A percentile compares a stretch with the other conserved stretches of the same genome.
phyloP scores from a whole-genome alignment of 2,888 invertebrate genomes.

The Drosophila austrosaltans region DNA sequence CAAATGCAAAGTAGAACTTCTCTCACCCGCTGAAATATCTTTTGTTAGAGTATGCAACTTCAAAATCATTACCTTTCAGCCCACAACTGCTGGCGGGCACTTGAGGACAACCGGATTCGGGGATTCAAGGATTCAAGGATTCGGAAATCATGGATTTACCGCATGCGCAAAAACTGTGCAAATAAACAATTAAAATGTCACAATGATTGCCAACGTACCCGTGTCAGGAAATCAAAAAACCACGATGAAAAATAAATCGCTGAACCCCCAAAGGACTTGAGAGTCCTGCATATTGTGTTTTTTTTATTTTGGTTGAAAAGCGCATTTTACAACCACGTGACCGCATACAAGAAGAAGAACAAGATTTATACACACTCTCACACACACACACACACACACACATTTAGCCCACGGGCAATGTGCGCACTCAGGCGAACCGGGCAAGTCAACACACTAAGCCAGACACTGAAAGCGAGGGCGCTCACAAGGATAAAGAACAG shows the following conservation, averaged over 20 bases:
- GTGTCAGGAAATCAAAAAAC: slow-evolving; percentile 78
- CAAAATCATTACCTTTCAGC: slow-evolving; percentile 58
- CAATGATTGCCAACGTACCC: slow-evolving; percentile 78
- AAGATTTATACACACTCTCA: slow-evolving; percentile 17
- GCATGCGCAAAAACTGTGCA: slow-evolving; percentile 62
- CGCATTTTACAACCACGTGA: slow-evolving; percentile 65
- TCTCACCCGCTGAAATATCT: slow-evolving; percentile 68
- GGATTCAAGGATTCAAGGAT: slow-evolving; percentile 59
- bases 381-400: slow-evolving; percentile 24
- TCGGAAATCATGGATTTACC: slow-evolving; percentile 29
- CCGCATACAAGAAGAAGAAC: slow-evolving; percentile 14
- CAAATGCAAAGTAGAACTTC: slow-evolving; percentile 35
- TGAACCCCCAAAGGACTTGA: slow-evolving; percentile 54
- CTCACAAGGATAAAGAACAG: slow-evolving; percentile 16
- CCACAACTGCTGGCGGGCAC: slow-evolving; percentile 1
- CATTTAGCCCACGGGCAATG: slow-evolving; percentile 48
- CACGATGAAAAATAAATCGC: slow-evolving; percentile 66
- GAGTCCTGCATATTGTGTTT: slow-evolving; percentile 59
- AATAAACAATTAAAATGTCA: slow-evolving; percentile 80
- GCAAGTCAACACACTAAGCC: slow-evolving; percentile 45
- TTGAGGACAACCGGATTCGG: neutral
- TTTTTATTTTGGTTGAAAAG: slow-evolving; percentile 67
- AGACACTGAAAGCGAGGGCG: slow-evolving; percentile 42
- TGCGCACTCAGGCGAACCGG: slow-evolving; percentile 51
- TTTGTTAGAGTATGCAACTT: slow-evolving; percentile 64